Evolutionary conservation across 2,888 invertebrate species (phyloP).

Genomic region (Escarpia spicata): DNA sequence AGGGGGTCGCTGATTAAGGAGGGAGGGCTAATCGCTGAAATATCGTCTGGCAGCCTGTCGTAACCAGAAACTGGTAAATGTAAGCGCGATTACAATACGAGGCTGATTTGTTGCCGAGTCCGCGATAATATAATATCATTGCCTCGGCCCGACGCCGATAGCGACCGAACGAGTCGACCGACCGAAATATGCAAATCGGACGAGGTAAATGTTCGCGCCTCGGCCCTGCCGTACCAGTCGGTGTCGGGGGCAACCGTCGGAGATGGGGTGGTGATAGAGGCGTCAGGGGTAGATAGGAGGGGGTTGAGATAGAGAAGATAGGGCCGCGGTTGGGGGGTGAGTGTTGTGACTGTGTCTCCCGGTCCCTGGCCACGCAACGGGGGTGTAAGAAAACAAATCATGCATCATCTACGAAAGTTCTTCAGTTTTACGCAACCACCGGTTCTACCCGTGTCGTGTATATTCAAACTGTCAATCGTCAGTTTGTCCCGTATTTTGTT

Average conservation of each 20-base stretch:
- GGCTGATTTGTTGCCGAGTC: neutral
- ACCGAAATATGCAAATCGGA: neutral
- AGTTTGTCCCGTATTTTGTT: neutral
- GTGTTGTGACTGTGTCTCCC: neutral
- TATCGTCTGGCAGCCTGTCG: neutral
- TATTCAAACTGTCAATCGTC: neutral
- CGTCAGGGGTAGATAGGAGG: neutral
- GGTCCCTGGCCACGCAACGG: neutral
- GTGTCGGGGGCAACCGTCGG: neutral
- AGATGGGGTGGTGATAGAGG: neutral
- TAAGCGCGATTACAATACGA: neutral
- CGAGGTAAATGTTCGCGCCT: neutral
- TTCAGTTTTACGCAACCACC: neutral
- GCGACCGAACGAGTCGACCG: neutral
- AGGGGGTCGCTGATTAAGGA: neutral
- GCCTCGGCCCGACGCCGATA: neutral
- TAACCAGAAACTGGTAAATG: neutral
- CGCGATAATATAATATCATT: no score
- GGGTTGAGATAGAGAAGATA: neutral
- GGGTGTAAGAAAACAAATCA: neutral
- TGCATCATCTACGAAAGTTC: neutral
- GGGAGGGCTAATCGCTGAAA: neutral
- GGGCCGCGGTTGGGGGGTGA: neutral
- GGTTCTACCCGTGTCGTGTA: neutral
- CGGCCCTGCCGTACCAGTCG: neutral